Evolutionary conservation across 2,797 vertebrate genomes (phyloP).

Genomic region (Mormyrus proboscirostris): DNA sequence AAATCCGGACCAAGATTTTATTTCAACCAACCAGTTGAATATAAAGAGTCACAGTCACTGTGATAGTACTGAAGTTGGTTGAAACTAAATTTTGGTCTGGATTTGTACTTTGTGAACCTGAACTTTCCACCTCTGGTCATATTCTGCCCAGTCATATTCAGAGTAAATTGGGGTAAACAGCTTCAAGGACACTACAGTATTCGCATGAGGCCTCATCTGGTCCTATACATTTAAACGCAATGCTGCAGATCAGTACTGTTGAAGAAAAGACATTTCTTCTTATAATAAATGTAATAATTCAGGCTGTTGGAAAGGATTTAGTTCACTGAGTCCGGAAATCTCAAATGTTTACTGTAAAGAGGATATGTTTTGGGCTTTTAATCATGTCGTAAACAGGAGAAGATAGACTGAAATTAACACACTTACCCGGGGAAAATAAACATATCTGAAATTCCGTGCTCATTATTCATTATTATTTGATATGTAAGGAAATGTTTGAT

Average conservation of each 20-base stretch:
- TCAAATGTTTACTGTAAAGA: neutral
- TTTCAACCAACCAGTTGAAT: no score
- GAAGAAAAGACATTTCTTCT: neutral
- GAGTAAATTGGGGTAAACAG: neutral
- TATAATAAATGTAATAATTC: neutral
- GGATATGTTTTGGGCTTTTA: neutral
- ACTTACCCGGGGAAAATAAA: neutral
- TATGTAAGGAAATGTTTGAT: neutral
- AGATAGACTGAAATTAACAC: neutral
- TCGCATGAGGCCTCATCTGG: neutral
- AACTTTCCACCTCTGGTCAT: neutral
- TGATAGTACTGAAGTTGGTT: neutral
- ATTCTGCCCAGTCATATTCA: neutral
- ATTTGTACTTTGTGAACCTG: no score
- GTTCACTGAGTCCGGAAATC: neutral
- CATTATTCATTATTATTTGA: neutral
- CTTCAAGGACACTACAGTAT: neutral
- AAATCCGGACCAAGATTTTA: neutral
- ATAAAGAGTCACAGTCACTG: no score
- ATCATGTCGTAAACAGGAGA: neutral
- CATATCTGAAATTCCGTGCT: neutral
- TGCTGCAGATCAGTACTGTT: neutral
- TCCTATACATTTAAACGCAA: neutral
- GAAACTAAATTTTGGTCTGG: neutral
- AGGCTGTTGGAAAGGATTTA: neutral